phyloP scores from a whole-genome alignment of 2,888 invertebrate genomes.

The Zygogramma bicolorata region DNA sequence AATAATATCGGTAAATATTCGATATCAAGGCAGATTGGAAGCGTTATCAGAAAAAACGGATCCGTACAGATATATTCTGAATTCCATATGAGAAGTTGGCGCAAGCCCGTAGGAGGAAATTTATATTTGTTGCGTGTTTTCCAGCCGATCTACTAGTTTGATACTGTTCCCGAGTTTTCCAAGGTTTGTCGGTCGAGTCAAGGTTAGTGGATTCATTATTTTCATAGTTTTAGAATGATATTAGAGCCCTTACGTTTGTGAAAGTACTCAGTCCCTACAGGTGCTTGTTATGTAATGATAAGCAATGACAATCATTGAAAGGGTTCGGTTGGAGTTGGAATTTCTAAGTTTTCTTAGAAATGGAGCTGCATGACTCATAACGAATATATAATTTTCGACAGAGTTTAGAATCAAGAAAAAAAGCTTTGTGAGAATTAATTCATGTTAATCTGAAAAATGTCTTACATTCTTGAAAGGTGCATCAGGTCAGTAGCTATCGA shows the following conservation, averaged over 20 bases:
- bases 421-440: too few species aligned
- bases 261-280: background rate
- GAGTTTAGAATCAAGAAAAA: too few species aligned
- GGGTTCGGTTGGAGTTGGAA: too few species aligned
- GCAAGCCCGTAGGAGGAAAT: background rate
- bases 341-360: too few species aligned
- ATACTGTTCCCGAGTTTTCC: background rate
- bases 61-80: background rate
- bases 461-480: too few species aligned
- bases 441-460: too few species aligned
- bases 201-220: background rate
- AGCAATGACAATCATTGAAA: too few species aligned
- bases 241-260: background rate
- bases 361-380: too few species aligned
- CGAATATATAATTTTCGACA: too few species aligned
- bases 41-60: slow-evolving; percentile 1
- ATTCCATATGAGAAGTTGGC: background rate
- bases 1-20: background rate
- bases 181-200: background rate
- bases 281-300: background rate
- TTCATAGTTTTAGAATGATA: background rate
- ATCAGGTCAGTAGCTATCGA: too few species aligned
- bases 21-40: slow-evolving; percentile 5
- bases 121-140: slow-evolving; percentile 5
- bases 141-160: background rate